A percentile compares a stretch with the other conserved stretches of the same genome.
These are phyloP conservation scores for Enoplosus armatus DNA, from an alignment of 2,797 vertebrate genomes.

Conservation along the genomic window DNA sequence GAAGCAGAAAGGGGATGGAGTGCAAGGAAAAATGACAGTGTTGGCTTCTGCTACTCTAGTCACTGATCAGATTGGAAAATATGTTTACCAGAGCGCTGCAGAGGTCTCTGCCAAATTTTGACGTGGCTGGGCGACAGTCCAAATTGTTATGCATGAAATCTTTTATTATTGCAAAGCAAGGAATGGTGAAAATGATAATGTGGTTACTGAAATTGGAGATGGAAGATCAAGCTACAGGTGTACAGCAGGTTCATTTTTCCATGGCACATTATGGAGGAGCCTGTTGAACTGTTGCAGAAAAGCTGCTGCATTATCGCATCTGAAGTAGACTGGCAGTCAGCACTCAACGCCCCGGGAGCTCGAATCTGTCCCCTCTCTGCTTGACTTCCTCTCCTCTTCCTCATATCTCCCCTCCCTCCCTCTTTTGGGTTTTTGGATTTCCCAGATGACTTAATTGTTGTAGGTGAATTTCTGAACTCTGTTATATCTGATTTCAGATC, in stretches of 20 bases:
- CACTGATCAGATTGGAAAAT: constrained; percentile 59
- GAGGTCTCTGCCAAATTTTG: constrained; percentile 45
- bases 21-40: constrained; percentile 1
- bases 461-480: constrained; percentile 60
- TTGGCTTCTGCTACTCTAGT: constrained; percentile 42
- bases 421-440: constrained; percentile 42
- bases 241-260: constrained; percentile 45
- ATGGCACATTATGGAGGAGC: constrained; percentile 17
- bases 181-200: constrained; percentile 38
- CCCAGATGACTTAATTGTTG: constrained; percentile 55
- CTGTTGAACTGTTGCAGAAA: constrained; percentile 42
- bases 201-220: constrained; percentile 21
- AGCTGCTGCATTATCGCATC: constrained; percentile 38
- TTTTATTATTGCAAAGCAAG: constrained; percentile 31
- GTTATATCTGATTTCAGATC: constrained; percentile 66
- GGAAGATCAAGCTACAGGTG: constrained; percentile 46
- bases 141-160: constrained; percentile 51
- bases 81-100: constrained; percentile 55
- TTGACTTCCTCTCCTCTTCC: constrained; percentile 68
- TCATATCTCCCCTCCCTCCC: constrained; percentile 28
- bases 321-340: constrained; percentile 45
- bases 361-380: constrained; percentile 61
- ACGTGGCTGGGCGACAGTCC: constrained; percentile 34
- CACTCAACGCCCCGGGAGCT: constrained; percentile 43
- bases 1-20: constrained; percentile 20